Conservation (phyloP, 2,888 invertebrate species). For the Pristionchus fissidentatus region DNA sequence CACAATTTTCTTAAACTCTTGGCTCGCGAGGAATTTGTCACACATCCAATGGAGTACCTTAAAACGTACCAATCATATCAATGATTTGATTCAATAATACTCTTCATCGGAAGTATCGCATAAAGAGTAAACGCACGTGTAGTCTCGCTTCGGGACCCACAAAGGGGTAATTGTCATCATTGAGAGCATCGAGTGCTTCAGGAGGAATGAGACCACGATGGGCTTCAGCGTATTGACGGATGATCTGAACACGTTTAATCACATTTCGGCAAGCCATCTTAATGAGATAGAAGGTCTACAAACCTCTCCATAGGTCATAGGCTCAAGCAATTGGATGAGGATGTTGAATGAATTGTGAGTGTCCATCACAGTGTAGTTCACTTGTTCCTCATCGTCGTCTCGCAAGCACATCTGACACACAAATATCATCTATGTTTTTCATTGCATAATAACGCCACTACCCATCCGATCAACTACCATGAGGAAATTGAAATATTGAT, state of each 20-base stretch:
- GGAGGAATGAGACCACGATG: constrained; percentile 2
- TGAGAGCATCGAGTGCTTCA: constrained; percentile 53
- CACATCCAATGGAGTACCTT: constrained; percentile 84
- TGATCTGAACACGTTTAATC: constrained; percentile 13
- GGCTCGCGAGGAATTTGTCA: constrained; percentile 93
- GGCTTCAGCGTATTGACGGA: constrained; percentile 40
- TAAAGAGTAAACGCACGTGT: constrained; percentile 72
- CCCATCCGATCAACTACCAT: neutral
- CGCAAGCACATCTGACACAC: constrained; percentile 79
- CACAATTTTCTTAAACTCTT: constrained; percentile 92
- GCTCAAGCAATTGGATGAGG: constrained; percentile 90
- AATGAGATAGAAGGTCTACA: constrained; percentile 77
- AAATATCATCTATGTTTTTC: neutral
- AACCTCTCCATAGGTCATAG: constrained; percentile 96
- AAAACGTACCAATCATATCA: neutral
- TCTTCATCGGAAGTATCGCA: neutral
- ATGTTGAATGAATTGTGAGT: constrained; percentile 97
- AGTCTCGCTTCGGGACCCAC: constrained; percentile 86
- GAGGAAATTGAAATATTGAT: neutral
- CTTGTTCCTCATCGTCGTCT: constrained; percentile 90
- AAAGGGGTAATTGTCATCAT: constrained; percentile 84
- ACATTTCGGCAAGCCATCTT: neutral
- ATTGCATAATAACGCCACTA: constrained; percentile 77
- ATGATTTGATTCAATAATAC: neutral
- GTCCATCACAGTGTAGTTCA: constrained; percentile 83